Conservation (phyloP, 2,797 vertebrate species). For the Sitta carolinensis region DNA sequence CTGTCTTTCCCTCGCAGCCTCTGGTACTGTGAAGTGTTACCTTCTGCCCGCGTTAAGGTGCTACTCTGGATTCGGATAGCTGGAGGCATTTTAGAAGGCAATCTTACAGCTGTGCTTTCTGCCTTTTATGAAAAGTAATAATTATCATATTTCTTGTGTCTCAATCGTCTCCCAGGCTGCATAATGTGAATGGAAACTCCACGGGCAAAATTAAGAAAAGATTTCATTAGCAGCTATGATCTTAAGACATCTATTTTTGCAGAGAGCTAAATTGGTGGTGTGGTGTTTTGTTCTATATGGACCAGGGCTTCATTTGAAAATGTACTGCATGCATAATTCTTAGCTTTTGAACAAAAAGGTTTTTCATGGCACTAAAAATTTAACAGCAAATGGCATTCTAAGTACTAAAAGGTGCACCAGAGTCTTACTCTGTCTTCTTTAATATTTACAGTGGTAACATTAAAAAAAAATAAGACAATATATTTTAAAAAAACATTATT, state of each 20-base stretch:
- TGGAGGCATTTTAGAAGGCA: constrained; percentile 24
- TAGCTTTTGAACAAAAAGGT: not conserved
- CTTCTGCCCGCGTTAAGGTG: not conserved
- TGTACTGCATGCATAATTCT: not conserved
- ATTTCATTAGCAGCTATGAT: not conserved
- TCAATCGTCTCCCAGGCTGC: not conserved
- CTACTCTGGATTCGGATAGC: not conserved
- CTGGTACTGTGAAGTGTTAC: not conserved
- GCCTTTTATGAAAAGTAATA: constrained; percentile 15
- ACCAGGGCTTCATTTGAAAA: not conserved
- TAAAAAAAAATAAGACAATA: not conserved
- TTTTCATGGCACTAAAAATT: not conserved
- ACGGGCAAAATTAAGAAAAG: not conserved
- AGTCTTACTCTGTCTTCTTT: not conserved
- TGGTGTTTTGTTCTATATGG: not conserved
- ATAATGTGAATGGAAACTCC: not conserved
- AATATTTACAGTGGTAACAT: not conserved
- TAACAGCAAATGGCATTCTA: not conserved
- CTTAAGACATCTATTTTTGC: not conserved
- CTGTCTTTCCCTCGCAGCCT: not conserved
- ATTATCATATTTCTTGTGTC: constrained; percentile 20
- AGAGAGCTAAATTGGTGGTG: not conserved
- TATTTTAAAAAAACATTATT: not conserved
- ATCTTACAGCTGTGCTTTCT: constrained; percentile 15
- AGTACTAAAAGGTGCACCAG: not conserved